These are phyloP conservation scores for Andrena flavipes DNA, from an alignment of 2,888 invertebrate genomes.

Conservation along the genomic window DNA sequence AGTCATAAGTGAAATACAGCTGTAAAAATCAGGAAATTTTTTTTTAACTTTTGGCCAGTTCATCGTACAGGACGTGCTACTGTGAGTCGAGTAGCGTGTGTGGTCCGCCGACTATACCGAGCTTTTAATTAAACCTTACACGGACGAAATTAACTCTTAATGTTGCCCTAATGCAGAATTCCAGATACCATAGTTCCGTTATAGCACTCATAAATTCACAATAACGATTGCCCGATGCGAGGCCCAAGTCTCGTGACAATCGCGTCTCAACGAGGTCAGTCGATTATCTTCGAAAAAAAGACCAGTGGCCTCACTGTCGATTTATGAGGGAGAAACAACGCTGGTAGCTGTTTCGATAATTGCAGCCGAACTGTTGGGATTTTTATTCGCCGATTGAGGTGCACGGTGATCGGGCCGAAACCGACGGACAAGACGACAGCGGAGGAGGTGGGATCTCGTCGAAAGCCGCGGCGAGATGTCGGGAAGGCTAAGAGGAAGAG, in stretches of 20 bases:
- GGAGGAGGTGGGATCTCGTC: conserved; percentile 24
- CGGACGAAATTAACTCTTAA: conserved; percentile 19
- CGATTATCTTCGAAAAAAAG: conserved; percentile 3
- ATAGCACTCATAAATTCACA: conserved; percentile 31
- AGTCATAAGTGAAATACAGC: no score
- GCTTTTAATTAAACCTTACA: conserved; percentile 47
- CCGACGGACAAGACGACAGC: neutral
- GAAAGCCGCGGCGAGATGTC: conserved; percentile 35
- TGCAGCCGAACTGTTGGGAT: neutral
- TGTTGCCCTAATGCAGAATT: conserved; percentile 21
- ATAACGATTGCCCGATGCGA: conserved; percentile 1
- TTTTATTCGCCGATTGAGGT: conserved; percentile 16
- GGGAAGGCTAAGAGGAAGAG: conserved; percentile 24
- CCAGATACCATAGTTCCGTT: conserved; percentile 11
- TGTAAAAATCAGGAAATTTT: no score
- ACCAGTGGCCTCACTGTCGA: neutral
- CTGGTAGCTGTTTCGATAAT: conserved; percentile 21
- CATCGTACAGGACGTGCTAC: no score
- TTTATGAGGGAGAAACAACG: conserved; percentile 6
- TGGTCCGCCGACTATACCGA: conserved; percentile 15
- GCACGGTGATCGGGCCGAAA: neutral
- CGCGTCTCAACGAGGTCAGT: neutral
- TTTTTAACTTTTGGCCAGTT: no score
- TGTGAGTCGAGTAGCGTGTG: conserved; percentile 36
- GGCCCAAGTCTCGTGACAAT: neutral